Evolutionary conservation across 2,113 vertebrate species (phyloP).

Genomic region (Edolisoma coerulescens): DNA sequence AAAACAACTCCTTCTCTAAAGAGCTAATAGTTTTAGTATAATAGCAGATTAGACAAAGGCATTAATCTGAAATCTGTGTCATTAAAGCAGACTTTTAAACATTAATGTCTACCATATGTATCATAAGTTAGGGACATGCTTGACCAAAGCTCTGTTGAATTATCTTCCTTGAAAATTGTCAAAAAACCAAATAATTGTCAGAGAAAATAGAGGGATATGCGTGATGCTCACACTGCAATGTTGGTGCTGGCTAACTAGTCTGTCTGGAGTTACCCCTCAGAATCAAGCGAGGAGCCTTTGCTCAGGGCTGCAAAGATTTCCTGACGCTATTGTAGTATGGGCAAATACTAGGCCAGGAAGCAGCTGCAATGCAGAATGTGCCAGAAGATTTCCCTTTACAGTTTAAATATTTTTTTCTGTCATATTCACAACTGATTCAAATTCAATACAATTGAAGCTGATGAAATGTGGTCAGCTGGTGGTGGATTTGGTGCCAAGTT

Average conservation of each 20-base stretch:
- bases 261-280: not conserved
- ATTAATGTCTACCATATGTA: not conserved
- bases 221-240: not conserved
- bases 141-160: not conserved
- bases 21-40: not conserved
- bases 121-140: not conserved
- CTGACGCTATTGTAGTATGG: not conserved
- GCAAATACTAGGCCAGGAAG: not conserved
- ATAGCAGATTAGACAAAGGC: not conserved
- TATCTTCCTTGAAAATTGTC: not conserved
- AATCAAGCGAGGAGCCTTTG: not conserved
- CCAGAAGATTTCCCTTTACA: not conserved
- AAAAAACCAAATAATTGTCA: not conserved
- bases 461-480: not conserved
- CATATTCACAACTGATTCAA: not conserved
- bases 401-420: not conserved
- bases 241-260: not conserved
- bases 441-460: not conserved
- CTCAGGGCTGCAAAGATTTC: not conserved
- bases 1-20: not conserved
- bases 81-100: not conserved
- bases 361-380: not conserved
- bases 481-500: not conserved
- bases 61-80: not conserved
- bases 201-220: not conserved